phyloP scores from a whole-genome alignment of 2,113 vertebrate genomes.

The Smithornis capensis region DNA sequence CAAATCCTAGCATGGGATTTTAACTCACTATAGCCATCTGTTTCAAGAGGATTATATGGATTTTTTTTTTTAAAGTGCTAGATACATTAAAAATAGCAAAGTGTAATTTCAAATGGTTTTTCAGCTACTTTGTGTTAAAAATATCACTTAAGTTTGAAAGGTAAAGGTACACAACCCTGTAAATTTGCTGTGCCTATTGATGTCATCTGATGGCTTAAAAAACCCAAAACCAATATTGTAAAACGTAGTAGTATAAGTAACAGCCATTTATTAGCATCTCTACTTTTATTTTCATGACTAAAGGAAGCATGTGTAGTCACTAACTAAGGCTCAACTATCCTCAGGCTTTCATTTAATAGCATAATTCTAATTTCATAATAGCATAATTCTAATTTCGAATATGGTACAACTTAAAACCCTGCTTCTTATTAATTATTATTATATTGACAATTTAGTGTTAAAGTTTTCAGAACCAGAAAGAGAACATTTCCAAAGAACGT shows the following conservation, averaged over 20 bases:
- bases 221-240: not conserved
- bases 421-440: not conserved
- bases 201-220: not conserved
- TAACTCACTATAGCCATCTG: conserved; percentile 57
- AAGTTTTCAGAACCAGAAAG: not conserved
- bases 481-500: not conserved
- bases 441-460: not conserved
- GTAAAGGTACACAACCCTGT: not conserved
- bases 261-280: not conserved
- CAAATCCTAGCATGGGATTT: conserved; percentile 32
- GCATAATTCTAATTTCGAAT: not conserved
- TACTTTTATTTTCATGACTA: not conserved
- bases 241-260: not conserved
- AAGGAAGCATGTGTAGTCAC: not conserved
- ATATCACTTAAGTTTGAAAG: not conserved
- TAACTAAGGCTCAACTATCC: not conserved
- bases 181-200: not conserved
- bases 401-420: not conserved
- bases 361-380: not conserved
- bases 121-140: not conserved
- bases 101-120: conserved; percentile 6
- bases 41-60: conserved; percentile 58
- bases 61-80: conserved; percentile 44
- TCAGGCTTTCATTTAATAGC: not conserved
- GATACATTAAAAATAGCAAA: conserved; percentile 58